Conservation (phyloP, 2,113 vertebrate genomes). For the Trichechus manatus region DNA sequence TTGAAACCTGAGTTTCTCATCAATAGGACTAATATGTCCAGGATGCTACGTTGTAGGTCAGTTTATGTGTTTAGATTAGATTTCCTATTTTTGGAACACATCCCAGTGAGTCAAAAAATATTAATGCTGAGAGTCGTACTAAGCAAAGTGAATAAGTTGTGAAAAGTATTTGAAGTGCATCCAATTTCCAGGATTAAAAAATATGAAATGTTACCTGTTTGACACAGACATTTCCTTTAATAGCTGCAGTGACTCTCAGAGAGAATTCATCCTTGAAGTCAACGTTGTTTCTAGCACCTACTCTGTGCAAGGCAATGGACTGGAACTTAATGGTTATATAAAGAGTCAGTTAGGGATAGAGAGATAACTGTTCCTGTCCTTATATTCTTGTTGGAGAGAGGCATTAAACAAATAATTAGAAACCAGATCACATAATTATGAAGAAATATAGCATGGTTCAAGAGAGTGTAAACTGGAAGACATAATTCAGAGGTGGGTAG, state of each 20-base stretch:
- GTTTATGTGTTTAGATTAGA: constrained; percentile 64
- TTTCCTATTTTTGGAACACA: constrained; percentile 35
- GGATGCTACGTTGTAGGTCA: constrained; percentile 53
- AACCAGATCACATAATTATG: not conserved
- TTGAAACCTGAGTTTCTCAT: constrained; percentile 65
- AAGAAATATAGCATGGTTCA: not conserved
- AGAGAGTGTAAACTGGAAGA: not conserved
- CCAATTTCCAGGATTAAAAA: constrained; percentile 67
- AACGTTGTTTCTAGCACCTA: constrained; percentile 8
- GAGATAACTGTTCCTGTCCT: not conserved
- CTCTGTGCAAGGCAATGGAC: not conserved
- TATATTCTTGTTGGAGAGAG: not conserved
- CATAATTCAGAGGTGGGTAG: not conserved
- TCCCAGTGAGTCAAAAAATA: constrained; percentile 66
- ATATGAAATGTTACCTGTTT: constrained; percentile 33
- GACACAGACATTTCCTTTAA: constrained; percentile 23
- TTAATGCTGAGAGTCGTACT: constrained; percentile 60
- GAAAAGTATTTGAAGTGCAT: constrained; percentile 46
- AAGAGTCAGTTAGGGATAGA: not conserved
- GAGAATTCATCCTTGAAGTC: not conserved
- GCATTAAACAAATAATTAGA: not conserved
- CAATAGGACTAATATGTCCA: constrained; percentile 55
- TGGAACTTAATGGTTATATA: not conserved
- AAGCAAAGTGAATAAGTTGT: constrained; percentile 62
- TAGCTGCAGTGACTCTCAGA: not conserved